Evolutionary conservation across 2,888 invertebrate species (phyloP).

Genomic region (Lampropteryx suffumata): DNA sequence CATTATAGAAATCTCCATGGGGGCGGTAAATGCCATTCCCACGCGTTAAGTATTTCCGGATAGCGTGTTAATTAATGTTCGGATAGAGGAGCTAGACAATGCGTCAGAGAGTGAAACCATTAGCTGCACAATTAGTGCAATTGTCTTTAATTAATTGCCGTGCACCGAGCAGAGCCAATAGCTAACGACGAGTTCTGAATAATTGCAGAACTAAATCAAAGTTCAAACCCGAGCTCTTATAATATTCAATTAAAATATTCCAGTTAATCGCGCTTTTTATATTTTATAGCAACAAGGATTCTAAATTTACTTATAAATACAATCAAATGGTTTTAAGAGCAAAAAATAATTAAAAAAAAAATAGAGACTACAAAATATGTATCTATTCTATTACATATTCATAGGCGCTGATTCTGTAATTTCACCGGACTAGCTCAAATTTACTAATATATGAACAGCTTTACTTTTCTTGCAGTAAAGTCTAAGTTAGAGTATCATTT

Average conservation of each 20-base stretch:
- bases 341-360: no score
- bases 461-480: no score
- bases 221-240: slow-evolving; percentile 26
- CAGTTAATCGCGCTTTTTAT: not conserved
- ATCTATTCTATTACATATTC: no score
- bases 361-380: no score
- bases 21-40: slow-evolving; percentile 54
- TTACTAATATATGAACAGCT: no score
- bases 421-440: no score
- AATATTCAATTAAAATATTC: slow-evolving; percentile 6
- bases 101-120: slow-evolving; percentile 67
- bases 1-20: slow-evolving; percentile 17
- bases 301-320: no score
- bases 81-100: slow-evolving; percentile 69
- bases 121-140: slow-evolving; percentile 80
- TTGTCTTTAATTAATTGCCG: slow-evolving; percentile 77
- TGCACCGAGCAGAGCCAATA: slow-evolving; percentile 46
- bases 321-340: no score
- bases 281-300: not conserved
- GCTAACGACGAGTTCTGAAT: slow-evolving; percentile 29
- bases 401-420: no score
- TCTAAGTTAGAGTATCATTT: no score
- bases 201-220: slow-evolving; percentile 34
- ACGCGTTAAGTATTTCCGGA: slow-evolving; percentile 64
- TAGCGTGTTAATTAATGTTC: slow-evolving; percentile 60